Evolutionary conservation across 2,113 vertebrate species (phyloP), one percentile per base, ranked within the genome.

Genomic region (Cyprinodon variegatus): DNA sequence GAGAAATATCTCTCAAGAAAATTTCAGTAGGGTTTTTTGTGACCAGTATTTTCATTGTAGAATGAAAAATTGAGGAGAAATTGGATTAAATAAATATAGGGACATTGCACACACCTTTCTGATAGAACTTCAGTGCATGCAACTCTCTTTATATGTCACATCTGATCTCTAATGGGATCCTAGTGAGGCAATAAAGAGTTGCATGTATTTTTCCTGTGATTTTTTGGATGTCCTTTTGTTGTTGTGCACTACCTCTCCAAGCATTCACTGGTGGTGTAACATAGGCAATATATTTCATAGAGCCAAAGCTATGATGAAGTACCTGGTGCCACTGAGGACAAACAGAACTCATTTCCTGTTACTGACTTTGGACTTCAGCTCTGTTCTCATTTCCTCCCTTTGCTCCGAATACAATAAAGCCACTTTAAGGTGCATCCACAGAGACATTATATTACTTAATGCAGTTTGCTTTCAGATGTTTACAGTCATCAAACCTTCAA

Each of bases 341-440:
- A 93, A 91, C 90, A 90, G 73, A 92, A 90, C 90, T 93, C 83
- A 93, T 93, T 92, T 92, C 90, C 91, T 92, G 90, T 88, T 86
- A 85, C 87, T 85, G 86, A 84, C 83, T 88, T 92, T 89, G 86
- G 86, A 93, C 88, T 86, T 88, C 80, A 78, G 90, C 86, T 90
- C 88, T 91, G 81, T 87, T 92, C 79, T 92, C 88, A 93, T 93
- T 92, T 93, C 90, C 90, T 90, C 85, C 68, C 68, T 87, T 88
- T 87, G 77, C 83, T 86, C 83, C 67, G 76, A 86, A 82, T 82
- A 91, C 84, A 88, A 91, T 91, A 86, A 89, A 82, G 80, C 72
- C 76, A 87, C 84, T 91, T 90, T 82, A 77, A 63, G 65, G 68
- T 68, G 75, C 70, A 80, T 83, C 80, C 85, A 85, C 74, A 78